These are phyloP conservation scores for Poecilia latipinna DNA, from an alignment of 2,113 vertebrate genomes.

Conservation along the genomic window DNA sequence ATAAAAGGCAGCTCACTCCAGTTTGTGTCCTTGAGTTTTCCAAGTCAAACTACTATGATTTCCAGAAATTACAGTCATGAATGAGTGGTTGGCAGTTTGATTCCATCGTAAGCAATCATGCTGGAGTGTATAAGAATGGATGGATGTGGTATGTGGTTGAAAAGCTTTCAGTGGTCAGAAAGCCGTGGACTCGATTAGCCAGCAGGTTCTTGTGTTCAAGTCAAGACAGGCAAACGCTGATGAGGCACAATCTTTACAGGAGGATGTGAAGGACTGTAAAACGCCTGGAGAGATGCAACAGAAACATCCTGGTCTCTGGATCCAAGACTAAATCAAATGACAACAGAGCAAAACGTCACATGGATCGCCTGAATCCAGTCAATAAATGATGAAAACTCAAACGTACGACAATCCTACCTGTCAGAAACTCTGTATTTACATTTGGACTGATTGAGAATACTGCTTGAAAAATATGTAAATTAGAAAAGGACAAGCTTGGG, in stretches of 20 bases:
- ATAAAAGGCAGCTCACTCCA: too few species aligned
- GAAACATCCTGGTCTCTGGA: neutral
- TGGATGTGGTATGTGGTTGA: neutral
- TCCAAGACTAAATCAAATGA: neutral
- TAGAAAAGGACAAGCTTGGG: neutral
- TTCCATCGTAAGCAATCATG: neutral
- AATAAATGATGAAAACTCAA: neutral
- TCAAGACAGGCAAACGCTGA: too few species aligned
- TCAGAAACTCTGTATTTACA: neutral
- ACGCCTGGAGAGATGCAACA: neutral
- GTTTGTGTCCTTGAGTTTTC: too few species aligned
- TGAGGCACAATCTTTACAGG: neutral
- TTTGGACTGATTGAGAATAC: neutral
- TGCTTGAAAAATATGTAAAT: too few species aligned
- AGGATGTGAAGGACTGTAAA: neutral
- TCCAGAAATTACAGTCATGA: neutral
- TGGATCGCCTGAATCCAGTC: too few species aligned
- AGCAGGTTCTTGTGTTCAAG: too few species aligned
- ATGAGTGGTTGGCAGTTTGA: neutral
- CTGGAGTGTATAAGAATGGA: neutral
- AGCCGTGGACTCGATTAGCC: too few species aligned
- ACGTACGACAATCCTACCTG: neutral
- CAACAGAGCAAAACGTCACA: neutral
- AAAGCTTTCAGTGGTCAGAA: neutral
- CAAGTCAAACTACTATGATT: neutral